phyloP scores from a whole-genome alignment of 1,140 invertebrate species.

The Drosophila baimaii region DNA sequence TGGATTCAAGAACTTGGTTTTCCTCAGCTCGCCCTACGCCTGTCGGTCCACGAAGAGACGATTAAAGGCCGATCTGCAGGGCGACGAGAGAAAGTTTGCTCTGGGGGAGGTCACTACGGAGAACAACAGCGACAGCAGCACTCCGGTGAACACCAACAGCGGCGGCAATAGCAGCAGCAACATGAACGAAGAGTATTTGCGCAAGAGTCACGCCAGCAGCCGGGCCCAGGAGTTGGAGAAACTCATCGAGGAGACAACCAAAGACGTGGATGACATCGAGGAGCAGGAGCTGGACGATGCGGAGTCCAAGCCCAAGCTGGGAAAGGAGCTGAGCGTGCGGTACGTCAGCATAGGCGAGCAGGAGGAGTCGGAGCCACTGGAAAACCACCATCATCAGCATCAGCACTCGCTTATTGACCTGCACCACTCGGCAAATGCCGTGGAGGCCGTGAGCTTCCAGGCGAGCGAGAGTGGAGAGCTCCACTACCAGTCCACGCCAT shows the following conservation, averaged over 20 bases:
- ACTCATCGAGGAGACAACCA: constrained; percentile 83
- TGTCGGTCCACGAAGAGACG: constrained; percentile 74
- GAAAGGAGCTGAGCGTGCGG: constrained; percentile 52
- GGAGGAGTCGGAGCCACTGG: constrained; percentile 54
- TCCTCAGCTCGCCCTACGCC: constrained; percentile 79
- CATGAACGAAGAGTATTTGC: constrained; percentile 74
- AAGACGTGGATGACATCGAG: constrained; percentile 82
- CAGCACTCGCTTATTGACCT: constrained; percentile 59
- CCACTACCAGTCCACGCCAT: constrained; percentile 58
- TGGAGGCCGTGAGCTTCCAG: constrained; percentile 71
- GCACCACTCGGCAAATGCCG: constrained; percentile 43
- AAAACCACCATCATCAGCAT: constrained; percentile 57
- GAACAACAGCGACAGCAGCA: constrained; percentile 34
- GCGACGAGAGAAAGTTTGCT: constrained; percentile 70
- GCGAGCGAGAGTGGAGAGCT: constrained; percentile 70
- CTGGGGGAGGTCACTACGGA: constrained; percentile 59
- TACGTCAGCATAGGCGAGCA: constrained; percentile 55
- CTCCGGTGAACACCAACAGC: constrained; percentile 20
- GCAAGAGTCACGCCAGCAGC: constrained; percentile 61
- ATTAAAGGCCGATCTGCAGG: constrained; percentile 66
- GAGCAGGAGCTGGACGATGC: constrained; percentile 61
- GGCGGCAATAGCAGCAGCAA: constrained; percentile 17
- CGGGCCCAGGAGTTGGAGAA: constrained; percentile 77
- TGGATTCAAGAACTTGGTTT: constrained; percentile 79
- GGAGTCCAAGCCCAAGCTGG: constrained; percentile 70